Evolutionary conservation across 2,888 invertebrate species (phyloP), one percentile per base, ranked within the genome.

Genomic region (Stenchaetothrips biformis): DNA sequence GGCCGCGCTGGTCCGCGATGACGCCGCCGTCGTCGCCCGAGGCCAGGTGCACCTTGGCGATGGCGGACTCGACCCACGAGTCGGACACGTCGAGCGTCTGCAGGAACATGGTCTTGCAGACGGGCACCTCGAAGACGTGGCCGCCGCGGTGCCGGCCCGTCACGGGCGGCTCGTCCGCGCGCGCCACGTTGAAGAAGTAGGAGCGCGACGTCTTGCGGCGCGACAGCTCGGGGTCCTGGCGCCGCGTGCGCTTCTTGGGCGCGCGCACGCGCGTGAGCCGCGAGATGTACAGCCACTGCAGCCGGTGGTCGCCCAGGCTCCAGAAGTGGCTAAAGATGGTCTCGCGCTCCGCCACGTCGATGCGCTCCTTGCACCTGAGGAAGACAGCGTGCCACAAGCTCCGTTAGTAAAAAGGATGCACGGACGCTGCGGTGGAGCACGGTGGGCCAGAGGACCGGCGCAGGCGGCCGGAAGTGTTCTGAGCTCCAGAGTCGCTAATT

Each of bases 51-150:
- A 74, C 67, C 67, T 74, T 74, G 25, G 21, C 67, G 67, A 74
- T 21, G 67, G 67, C 67, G 9, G 67, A 74, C 67, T 74, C 67
- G 67, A 74, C 67, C 67, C 67, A 74, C 67, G 67, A 74, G 67
- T 74, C 67, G 67, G 67, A 74, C 67, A 74, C 67, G 67, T 74
- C 67, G 9, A 74, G 67, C 67, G 67, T 74, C 21, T 25, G 67
- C 67, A 74, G 67, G 67, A 74, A 74, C 67, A 74, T 74, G 67
- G 67, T 74, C 67, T 74, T 74, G 67, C 67, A 74, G 25, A 74
- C 67, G 67, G 67, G 67, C 9, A 74, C 25, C 67, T 74, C 67
- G 67, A 11, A n/a, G 9, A 25, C 67, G 67, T 11, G 21, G 21
- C 11, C 25, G 21, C 67, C n/a, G 21, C 25, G 67, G 67, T 9